Conservation (phyloP, 37 sponge, comb jelly and placozoan genomes). For the Petrosia ficiformis region DNA sequence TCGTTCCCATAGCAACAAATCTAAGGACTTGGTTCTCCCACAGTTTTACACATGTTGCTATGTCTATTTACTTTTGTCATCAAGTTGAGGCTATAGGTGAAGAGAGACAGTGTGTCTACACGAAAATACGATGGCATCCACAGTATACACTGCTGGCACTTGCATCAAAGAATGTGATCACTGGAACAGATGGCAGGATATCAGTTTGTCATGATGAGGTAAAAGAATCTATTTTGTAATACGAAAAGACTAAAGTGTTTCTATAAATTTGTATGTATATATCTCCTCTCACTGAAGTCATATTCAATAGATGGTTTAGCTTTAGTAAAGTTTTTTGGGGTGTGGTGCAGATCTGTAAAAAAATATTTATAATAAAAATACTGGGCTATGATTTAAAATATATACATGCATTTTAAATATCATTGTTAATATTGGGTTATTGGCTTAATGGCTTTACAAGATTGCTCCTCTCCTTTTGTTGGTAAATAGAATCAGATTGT, state of each 20-base stretch:
- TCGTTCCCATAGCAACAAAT: neutral
- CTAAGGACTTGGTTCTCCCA: neutral
- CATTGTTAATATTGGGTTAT: too few relatives aligned
- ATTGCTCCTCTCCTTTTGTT: too few relatives aligned
- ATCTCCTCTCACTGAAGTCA: neutral
- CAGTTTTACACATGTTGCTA: neutral
- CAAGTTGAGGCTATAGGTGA: neutral
- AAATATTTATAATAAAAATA: too few relatives aligned
- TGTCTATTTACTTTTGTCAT: neutral
- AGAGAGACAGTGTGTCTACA: neutral
- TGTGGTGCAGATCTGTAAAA: too few relatives aligned
- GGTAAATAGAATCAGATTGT: too few relatives aligned
- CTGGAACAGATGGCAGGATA: constrained; percentile 69
- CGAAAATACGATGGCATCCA: constrained; percentile 67
- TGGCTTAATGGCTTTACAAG: too few relatives aligned
- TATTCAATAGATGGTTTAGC: too few relatives aligned
- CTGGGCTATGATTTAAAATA: too few relatives aligned
- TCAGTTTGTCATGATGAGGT: constrained; percentile 81
- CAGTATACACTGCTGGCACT: constrained; percentile 72
- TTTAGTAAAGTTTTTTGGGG: too few relatives aligned
- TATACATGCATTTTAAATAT: too few relatives aligned
- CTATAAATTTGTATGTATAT: neutral
- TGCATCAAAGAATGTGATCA: constrained; percentile 59
- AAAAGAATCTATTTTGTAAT: neutral
- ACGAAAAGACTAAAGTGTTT: neutral